These are phyloP conservation scores for Caenorhabditis angaria DNA, from an alignment of 2,888 invertebrate species.

Conservation along the genomic window DNA sequence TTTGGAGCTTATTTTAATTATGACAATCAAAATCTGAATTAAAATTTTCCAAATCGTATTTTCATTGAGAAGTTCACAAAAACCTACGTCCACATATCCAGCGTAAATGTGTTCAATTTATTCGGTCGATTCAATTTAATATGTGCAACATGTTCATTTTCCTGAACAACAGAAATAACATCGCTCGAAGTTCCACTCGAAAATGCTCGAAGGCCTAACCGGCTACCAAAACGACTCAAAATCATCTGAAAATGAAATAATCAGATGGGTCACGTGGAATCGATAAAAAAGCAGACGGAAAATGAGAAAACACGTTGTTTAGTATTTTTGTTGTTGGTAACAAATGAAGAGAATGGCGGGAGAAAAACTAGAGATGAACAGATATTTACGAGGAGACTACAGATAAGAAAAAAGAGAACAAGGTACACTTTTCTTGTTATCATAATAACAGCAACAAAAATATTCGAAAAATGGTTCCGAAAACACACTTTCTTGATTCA, in stretches of 20 bases:
- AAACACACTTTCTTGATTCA: constrained; percentile 2
- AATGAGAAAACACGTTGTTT: background rate
- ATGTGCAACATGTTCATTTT: constrained; percentile 48
- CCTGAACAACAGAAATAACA: constrained; percentile 15
- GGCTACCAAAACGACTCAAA: background rate
- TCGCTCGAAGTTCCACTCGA: background rate
- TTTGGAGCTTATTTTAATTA: too few relatives aligned
- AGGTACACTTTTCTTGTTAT: too few relatives aligned
- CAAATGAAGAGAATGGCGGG: background rate
- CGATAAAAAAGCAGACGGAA: background rate
- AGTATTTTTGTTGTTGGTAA: too few relatives aligned
- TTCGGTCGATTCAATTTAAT: constrained; percentile 65
- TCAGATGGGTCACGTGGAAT: background rate
- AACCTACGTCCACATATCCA: constrained; percentile 60
- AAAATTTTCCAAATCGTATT: background rate
- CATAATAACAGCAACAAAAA: too few relatives aligned
- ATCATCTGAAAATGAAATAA: background rate
- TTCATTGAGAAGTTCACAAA: background rate
- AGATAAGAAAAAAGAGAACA: constrained; percentile 3
- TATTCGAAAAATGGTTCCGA: background rate
- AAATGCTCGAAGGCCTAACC: background rate
- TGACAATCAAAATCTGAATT: too few relatives aligned
- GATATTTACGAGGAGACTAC: background rate
- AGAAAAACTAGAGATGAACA: background rate
- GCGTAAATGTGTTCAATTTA: constrained; percentile 64